Evolutionary conservation across 2,113 vertebrate genomes (phyloP).

Genomic region (Hucho hucho): DNA sequence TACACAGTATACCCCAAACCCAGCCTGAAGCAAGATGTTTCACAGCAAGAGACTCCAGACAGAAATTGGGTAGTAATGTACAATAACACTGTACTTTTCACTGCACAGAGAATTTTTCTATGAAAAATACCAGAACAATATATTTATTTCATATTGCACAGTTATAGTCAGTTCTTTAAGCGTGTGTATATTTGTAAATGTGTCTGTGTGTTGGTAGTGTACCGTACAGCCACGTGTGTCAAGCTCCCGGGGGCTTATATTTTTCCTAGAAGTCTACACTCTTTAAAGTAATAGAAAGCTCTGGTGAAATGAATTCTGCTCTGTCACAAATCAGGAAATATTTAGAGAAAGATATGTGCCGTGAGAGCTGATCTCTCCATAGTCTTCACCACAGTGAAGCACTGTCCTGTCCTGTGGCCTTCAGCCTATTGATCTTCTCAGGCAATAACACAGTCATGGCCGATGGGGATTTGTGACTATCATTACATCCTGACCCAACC

Average conservation of each 20-base stretch:
- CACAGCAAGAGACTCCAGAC: slow-evolving; percentile 45
- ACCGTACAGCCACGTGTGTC: not conserved
- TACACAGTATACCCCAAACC: slow-evolving; percentile 39
- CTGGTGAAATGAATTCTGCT: slow-evolving; percentile 14
- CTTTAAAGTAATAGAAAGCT: slow-evolving; percentile 20
- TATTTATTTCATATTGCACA: too few relatives aligned
- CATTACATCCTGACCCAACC: slow-evolving; percentile 61
- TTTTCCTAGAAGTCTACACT: not conserved
- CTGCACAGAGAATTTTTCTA: not conserved
- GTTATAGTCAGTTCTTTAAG: too few relatives aligned
- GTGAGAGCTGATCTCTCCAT: slow-evolving; percentile 64
- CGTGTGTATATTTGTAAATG: not conserved
- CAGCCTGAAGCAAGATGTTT: slow-evolving; percentile 45
- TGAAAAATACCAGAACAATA: not conserved
- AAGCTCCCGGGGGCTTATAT: not conserved
- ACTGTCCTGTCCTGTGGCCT: slow-evolving; percentile 38
- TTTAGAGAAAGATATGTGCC: slow-evolving; percentile 2
- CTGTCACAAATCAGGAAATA: slow-evolving; percentile 31
- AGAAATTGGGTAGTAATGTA: slow-evolving; percentile 47
- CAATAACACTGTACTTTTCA: slow-evolving; percentile 16
- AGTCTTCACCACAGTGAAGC: slow-evolving; percentile 26
- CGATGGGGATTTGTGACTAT: slow-evolving; percentile 66
- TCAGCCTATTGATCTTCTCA: slow-evolving; percentile 63
- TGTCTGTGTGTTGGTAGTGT: not conserved
- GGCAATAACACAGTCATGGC: slow-evolving; percentile 61